Evolutionary conservation across 2,113 vertebrate genomes (phyloP), one percentile per base, ranked within the genome.

Genomic region (Cephalopholis sonnerati): DNA sequence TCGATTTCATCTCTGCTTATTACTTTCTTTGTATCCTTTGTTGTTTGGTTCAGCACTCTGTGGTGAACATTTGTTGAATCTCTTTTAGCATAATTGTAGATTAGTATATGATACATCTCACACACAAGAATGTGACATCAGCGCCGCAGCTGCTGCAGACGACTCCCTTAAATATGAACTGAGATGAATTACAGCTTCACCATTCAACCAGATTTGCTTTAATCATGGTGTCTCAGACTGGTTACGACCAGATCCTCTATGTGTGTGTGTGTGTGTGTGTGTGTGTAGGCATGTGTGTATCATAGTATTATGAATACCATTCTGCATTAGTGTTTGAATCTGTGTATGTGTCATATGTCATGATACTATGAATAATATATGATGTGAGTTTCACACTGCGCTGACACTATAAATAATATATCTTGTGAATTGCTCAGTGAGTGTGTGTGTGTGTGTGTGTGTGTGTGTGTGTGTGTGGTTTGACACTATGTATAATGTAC

Each of bases 321-420:
- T 18, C n/a, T 36, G 16, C 20, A 44, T 74, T 51, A 3, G 3
- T 11, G 58, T 41, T 41, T 25, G 51, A n/a, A 53, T 48, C 6
- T 6, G 44, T 20, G 63, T 22, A 12, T 63, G 39, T 74, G 46
- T 58, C 29, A 46, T 51, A 55, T 81, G 83, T 65, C 55, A 79
- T 27, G 64, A 86, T 41, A 29, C 41, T 17, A 71, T 91, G 48
- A 91, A 91, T 83, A 86, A 81, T 74, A 63, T 50, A 77, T 8
- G 0, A 79, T 66, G 70, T 57, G 62, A 77, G 53, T 79, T 79
- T 67, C 73, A 68, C 61, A 55, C 79, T 46, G 63, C 16, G 48
- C 71, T 53, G 53, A 79, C 66, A 24, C 22, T 57, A 59, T 91
- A 10, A 89, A 89, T 85, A 85, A 79, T 63, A 67, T 32, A 79